A percentile compares a stretch with the other conserved stretches of the same genome.
phyloP scores from a whole-genome alignment of 1,140 invertebrate genomes.

The Drosophila trapezifrons region DNA sequence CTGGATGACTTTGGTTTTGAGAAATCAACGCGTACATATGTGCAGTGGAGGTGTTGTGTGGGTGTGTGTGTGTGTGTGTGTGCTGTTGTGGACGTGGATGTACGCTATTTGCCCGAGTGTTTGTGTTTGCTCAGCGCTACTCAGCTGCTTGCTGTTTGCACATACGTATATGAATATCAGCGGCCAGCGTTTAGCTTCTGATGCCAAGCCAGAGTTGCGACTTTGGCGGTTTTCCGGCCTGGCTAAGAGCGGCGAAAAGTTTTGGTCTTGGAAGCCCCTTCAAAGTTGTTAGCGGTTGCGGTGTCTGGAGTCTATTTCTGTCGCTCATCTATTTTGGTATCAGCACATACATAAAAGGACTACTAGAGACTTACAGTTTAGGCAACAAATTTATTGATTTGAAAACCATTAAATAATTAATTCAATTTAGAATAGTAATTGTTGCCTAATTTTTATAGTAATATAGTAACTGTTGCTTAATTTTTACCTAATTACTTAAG shows the following conservation, averaged over 20 bases:
- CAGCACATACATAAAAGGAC: background rate
- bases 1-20: slow-evolving; percentile 77
- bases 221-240: slow-evolving; percentile 11
- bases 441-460: too few species aligned
- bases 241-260: slow-evolving; percentile 5
- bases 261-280: background rate
- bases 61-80: slow-evolving; percentile 8
- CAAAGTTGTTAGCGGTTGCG: slow-evolving; percentile 15
- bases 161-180: slow-evolving; percentile 63
- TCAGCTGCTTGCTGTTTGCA: slow-evolving; percentile 64
- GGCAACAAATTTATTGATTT: background rate
- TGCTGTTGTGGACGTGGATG: slow-evolving; percentile 27
- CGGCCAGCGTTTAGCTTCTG: slow-evolving; percentile 33
- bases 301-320: slow-evolving; percentile 1
- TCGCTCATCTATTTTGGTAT: background rate
- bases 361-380: too few species aligned
- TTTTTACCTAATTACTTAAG: too few species aligned
- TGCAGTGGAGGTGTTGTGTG: background rate
- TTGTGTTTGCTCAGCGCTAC: slow-evolving; percentile 67
- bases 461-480: too few species aligned
- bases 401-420: too few species aligned
- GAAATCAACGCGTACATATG: slow-evolving; percentile 68
- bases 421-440: too few species aligned
- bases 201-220: slow-evolving; percentile 31
- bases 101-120: slow-evolving; percentile 37